Conservation (phyloP, 37 sponge, comb jelly and placozoan species). For the Oscarella lobularis region DNA sequence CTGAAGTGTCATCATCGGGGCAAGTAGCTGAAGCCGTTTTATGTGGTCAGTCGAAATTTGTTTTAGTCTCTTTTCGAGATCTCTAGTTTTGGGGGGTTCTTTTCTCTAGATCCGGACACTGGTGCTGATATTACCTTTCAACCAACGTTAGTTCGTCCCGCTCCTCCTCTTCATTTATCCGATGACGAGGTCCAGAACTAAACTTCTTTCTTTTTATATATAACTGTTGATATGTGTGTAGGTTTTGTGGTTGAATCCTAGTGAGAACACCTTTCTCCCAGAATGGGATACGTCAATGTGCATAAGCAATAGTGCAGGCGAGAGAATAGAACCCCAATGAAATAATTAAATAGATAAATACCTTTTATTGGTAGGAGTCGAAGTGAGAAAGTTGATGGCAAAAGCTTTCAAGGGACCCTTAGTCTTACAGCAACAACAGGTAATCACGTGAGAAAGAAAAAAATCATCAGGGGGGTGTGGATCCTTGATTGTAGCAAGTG, state of each 20-base stretch:
- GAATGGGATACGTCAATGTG: constrained; percentile 90
- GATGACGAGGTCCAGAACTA: constrained; percentile 43
- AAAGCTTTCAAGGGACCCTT: constrained; percentile 65
- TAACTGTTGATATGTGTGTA: constrained; percentile 3
- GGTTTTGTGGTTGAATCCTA: constrained; percentile 83
- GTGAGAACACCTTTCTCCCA: constrained; percentile 46
- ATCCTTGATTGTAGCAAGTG: constrained; percentile 26
- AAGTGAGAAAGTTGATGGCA: constrained; percentile 38
- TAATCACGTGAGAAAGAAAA: too few relatives aligned
- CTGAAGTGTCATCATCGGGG: too few relatives aligned
- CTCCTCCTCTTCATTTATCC: constrained; percentile 69
- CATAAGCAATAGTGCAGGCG: constrained; percentile 15
- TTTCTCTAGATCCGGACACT: too few relatives aligned
- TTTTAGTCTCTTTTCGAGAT: too few relatives aligned
- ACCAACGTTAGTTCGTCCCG: constrained; percentile 62
- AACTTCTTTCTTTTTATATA: background rate
- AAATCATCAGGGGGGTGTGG: too few relatives aligned
- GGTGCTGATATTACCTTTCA: constrained; percentile 40
- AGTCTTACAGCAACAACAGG: constrained; percentile 36
- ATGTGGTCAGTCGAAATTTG: too few relatives aligned
- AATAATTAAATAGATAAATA: constrained; percentile 6
- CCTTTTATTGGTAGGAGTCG: constrained; percentile 12
- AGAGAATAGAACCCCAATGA: too few relatives aligned
- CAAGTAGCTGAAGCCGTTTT: too few relatives aligned
- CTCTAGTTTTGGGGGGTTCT: too few relatives aligned